Evolutionary conservation across 2,888 invertebrate genomes (phyloP), one percentile per base, ranked within the genome.

Genomic region (Deilephila elpenor): DNA sequence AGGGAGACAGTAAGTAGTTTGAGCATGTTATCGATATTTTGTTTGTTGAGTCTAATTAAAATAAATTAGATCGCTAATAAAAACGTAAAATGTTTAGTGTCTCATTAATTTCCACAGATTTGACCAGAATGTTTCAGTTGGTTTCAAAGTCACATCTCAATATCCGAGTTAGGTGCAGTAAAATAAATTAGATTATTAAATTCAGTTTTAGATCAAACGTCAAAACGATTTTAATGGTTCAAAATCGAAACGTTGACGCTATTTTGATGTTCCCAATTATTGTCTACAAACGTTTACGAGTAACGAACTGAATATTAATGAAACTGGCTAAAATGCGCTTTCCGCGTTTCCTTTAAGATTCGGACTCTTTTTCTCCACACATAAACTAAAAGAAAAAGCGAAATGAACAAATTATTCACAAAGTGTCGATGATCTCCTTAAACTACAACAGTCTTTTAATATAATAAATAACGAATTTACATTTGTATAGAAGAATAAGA

Each of bases 381-480:
- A 11, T 1, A 56, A 56, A 5, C 7, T 56, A 17, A n/a, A 0
- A 56, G 56, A 5, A n/a, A 56, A 17, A n/a, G 25, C 25, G 25
- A 25, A 25, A 25, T 25, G 56, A 44, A 44, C 5, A 2, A 56
- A 5, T n/a, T 56, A n/a, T 4, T 56, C 1, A 1, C n/a, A 17
- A 51, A 29, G 51, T 67, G 17, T 51, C 17, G 67, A 17, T 17
- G 14, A 17, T 51, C 29, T 17, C 25, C 67, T 25, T 6, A 1
- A 67, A 25, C 17, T 5, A 17, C 7, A 2, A 67, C 67, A 14
- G 14, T 64, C 25, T 44, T 64, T 29, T 32, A 62, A 62, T 71
- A 71, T 44, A 74, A 70, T 75, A 71, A 73, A 77, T 75, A 81
- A 78, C 83, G 83, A 85, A 84, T 85, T 85, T 85, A 84, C 75